Base-by-base conservation (phyloP, 1,140 invertebrate species). In the Calosoma granatense region DNA sequence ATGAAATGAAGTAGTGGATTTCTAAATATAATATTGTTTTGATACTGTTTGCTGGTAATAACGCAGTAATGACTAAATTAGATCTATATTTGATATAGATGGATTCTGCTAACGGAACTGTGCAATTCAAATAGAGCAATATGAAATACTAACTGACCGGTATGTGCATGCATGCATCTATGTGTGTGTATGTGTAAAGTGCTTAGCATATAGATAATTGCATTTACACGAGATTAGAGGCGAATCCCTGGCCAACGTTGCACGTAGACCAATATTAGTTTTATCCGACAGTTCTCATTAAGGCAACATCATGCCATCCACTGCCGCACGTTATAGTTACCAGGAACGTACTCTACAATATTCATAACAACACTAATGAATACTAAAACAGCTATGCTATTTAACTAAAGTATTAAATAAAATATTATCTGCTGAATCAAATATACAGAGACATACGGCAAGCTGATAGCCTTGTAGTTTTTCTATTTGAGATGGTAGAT, bases 261-360 rank as follows among this genome's bases (percentile, higher is more conserved):
- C 17, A 47, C 6, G 6, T 11, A 47, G 9, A 11, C 41, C 41
- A 47, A 47, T 47, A 47, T 47, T 47, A 47, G 41, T 47, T 47
- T 47, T 47, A 47, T 17, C 6, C 4, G 41, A 47, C 41, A 47
- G 41, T 47, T 47, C 41, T 47, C 41, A 47, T 47, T 47, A 47
- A 17, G 17, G 15, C 9, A 47, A 47, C 41, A 47, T 47, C 41
- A 47, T 12, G 9, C 15, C 17, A 47, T 47, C 41, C 17, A 47
- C 41, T 47, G 26, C 14, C n/a, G n/a, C n/a, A n/a, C n/a, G n/a
- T n/a, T n/a, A n/a, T n/a, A n/a, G n/a, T n/a, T n/a, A n/a, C n/a
- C n/a, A n/a, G n/a, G n/a, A n/a, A n/a, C n/a, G n/a, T n/a, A n/a
- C n/a, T n/a, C n/a, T n/a, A n/a, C n/a, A n/a, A n/a, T n/a, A n/a